Base-by-base conservation (phyloP, 2,888 invertebrate genomes). In the Chloroclysta siterata region DNA sequence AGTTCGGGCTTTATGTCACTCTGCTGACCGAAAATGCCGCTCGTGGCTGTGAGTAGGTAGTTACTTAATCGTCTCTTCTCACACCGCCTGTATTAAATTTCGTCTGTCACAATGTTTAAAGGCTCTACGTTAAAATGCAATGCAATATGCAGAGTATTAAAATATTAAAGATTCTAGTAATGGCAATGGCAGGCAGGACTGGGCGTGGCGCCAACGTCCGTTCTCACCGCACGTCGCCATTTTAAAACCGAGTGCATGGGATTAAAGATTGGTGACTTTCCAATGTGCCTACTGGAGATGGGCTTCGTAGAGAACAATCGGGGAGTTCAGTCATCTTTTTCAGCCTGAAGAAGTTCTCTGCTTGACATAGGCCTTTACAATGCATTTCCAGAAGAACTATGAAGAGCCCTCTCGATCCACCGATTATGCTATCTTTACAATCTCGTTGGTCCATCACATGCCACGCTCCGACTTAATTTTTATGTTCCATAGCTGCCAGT, bases 81-180 rank as follows among this genome's bases (percentile, higher is more conserved):
- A 56, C 41, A 60, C 53, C 28, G 44, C 29, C 33, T n/a, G 80
- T 77, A 82, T 84, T 83, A 80, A 81, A 80, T 22, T 72, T 75
- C 69, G 66, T 71, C 76, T 80, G 81, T 82, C 81, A 81, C 76
- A 73, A 73, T 77, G 78, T 81, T 80, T 77, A 66, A 71, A 67
- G 68, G 66, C 65, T 70, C 62, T 73, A 71, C 79, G 77, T 71
- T 79, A 79, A 82, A 82, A 81, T 80, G 82, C 78, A 63, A 83
- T 86, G 85, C 82, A 87, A 85, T 79, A 86, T 87, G 82, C 85
- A 84, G 74, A 76, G 82, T 84, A 86, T 88, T 87, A 87, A 87
- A 85, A 84, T 88, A 86, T 88, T 86, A 86, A 86, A 86, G 83
- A 82, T 85, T 83, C 75, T 77, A 77, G 80, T 81, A 82, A 82